Percentiles rank a stretch among this genome's conserved stretches.
These are phyloP conservation scores for Fratercula arctica DNA, from an alignment of 2,797 vertebrate genomes.

Conservation along the genomic window DNA sequence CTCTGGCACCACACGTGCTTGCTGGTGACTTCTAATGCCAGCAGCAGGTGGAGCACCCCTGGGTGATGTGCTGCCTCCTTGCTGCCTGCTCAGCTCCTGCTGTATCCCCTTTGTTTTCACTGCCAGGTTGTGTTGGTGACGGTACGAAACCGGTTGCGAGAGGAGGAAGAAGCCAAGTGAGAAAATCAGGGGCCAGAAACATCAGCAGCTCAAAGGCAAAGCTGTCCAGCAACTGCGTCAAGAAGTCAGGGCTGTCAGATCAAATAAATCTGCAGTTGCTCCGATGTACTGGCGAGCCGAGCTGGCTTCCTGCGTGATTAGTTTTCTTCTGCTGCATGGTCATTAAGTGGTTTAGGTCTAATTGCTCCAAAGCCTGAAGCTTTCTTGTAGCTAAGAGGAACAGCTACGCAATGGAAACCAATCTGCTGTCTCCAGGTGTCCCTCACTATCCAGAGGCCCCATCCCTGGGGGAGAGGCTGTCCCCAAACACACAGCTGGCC, in stretches of 20 bases:
- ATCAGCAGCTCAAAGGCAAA: background rate
- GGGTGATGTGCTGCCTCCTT: background rate
- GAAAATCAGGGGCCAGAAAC: background rate
- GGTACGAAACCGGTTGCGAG: background rate
- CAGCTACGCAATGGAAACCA: background rate
- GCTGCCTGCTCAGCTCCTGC: background rate
- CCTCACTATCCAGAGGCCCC: background rate
- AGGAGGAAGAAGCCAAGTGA: background rate
- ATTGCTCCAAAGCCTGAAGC: background rate
- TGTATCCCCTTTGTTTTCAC: background rate
- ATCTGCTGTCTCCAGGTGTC: background rate
- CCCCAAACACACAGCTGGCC: background rate
- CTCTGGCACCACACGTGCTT: accelerated
- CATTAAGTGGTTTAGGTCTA: slow-evolving; percentile 22
- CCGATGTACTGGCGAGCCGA: background rate
- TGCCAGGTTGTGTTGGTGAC: accelerated
- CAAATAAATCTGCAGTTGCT: background rate
- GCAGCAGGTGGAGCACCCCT: background rate
- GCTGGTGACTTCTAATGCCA: background rate
- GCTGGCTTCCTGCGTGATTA: background rate
- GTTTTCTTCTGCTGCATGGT: slow-evolving; percentile 11
- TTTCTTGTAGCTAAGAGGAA: background rate
- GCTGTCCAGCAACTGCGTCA: background rate
- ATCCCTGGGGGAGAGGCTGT: background rate
- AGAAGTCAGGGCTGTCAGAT: background rate